These are phyloP conservation scores for Oikopleura dioica DNA, from an alignment of 23 tunicate genomes.

Conservation along the genomic window DNA sequence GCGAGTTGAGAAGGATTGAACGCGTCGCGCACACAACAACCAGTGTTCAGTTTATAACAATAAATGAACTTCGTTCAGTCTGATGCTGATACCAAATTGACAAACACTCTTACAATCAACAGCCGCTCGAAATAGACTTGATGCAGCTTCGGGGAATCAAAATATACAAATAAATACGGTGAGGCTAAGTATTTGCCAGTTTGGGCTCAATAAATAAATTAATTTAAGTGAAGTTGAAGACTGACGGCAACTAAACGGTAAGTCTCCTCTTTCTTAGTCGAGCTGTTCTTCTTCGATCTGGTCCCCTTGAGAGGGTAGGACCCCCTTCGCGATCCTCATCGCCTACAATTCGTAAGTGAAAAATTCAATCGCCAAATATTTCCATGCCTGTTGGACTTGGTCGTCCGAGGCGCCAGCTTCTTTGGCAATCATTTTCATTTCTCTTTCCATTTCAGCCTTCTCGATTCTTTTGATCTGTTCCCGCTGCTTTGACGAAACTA, in stretches of 20 bases:
- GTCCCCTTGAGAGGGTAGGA: background rate
- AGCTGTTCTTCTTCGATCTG: slow-evolving; percentile 2
- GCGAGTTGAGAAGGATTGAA: too few species aligned
- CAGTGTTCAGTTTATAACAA: too few species aligned
- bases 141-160: too few species aligned
- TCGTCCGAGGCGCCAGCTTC: slow-evolving; percentile 2
- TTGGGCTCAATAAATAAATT: too few species aligned
- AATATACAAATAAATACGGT: too few species aligned
- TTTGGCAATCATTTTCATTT: background rate
- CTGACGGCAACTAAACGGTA: background rate
- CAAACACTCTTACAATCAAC: too few species aligned
- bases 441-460: background rate
- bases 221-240: background rate
- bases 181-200: too few species aligned
- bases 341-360: background rate
- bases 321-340: background rate
- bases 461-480: background rate
- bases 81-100: too few species aligned
- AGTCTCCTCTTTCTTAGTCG: background rate
- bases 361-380: background rate
- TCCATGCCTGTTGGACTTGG: background rate
- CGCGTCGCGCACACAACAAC: too few species aligned
- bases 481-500: slow-evolving; percentile 6
- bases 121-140: too few species aligned
- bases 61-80: too few species aligned